phyloP scores from a whole-genome alignment of 2,797 vertebrate genomes.

The Chloroceryle inda region DNA sequence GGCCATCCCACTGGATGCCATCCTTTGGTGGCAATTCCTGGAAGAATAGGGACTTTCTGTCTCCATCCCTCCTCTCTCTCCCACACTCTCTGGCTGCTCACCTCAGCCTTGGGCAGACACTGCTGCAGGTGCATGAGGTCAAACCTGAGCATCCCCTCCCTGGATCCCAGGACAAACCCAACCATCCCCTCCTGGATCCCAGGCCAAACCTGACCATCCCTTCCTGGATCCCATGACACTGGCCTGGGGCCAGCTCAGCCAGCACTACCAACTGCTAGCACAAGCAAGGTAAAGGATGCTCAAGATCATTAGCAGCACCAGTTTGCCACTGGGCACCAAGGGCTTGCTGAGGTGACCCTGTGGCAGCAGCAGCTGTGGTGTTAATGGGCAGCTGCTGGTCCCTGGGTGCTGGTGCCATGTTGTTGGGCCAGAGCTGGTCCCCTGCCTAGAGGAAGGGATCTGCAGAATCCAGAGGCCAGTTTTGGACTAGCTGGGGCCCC shows the following conservation, averaged over 20 bases:
- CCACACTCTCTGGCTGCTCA: not conserved
- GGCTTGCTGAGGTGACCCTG: not conserved
- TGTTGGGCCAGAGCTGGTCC: rapidly evolving
- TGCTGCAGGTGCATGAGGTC: not conserved
- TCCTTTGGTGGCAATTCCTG: not conserved
- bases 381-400: not conserved
- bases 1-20: not conserved
- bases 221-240: not conserved
- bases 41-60: not conserved
- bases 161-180: not conserved
- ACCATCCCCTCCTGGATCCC: not conserved
- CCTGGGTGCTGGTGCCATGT: rapidly evolving
- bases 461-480: not conserved
- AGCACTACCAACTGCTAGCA: not conserved
- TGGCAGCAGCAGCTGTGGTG: not conserved
- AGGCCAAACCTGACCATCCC: not conserved
- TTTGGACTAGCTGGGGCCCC: not conserved
- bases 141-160: not conserved
- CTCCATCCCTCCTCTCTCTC: not conserved
- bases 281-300: not conserved
- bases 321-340: not conserved
- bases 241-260: not conserved
- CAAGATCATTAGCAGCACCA: not conserved
- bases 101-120: not conserved
- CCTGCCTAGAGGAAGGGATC: not conserved